phyloP scores from a whole-genome alignment of 2,888 invertebrate species.

The Drymonia ruficornis region DNA sequence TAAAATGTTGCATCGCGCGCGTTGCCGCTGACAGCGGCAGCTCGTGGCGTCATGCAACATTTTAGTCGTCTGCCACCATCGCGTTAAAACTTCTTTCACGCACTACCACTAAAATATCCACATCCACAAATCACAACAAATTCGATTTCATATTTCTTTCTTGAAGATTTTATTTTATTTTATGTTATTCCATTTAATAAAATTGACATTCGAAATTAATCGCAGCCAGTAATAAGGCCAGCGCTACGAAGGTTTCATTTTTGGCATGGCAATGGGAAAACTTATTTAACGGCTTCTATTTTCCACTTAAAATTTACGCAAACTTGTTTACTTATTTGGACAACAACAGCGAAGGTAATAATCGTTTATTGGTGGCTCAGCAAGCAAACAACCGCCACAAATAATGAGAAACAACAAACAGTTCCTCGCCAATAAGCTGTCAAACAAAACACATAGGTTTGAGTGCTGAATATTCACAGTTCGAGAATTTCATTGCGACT shows the following conservation, averaged over 20 bases:
- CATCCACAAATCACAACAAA: too few relatives aligned
- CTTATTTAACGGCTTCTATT: slow-evolving; percentile 2
- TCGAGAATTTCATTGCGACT: slow-evolving; percentile 30
- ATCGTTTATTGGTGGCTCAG: slow-evolving; percentile 29
- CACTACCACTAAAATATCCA: too few relatives aligned
- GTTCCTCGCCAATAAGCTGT: slow-evolving; percentile 62
- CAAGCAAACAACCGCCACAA: slow-evolving; percentile 41
- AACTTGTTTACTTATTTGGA: slow-evolving; percentile 34
- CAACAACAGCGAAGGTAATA: slow-evolving; percentile 27
- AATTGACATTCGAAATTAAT: too few relatives aligned
- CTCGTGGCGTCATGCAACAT: too few relatives aligned
- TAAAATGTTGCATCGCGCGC: too few relatives aligned
- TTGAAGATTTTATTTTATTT: too few relatives aligned
- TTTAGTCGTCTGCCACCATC: too few relatives aligned
- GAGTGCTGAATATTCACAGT: slow-evolving; percentile 50
- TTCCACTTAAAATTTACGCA: slow-evolving; percentile 20
- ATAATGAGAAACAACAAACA: slow-evolving; percentile 50
- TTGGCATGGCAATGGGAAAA: neutral
- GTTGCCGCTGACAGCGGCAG: too few relatives aligned
- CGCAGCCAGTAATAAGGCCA: neutral
- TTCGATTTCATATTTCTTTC: too few relatives aligned
- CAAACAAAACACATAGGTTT: slow-evolving; percentile 72
- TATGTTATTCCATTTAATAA: too few relatives aligned
- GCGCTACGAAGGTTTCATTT: neutral
- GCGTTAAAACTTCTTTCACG: too few relatives aligned